Evolutionary conservation across 2,113 vertebrate species (phyloP).

Genomic region (Chascanopsetta lugubris): DNA sequence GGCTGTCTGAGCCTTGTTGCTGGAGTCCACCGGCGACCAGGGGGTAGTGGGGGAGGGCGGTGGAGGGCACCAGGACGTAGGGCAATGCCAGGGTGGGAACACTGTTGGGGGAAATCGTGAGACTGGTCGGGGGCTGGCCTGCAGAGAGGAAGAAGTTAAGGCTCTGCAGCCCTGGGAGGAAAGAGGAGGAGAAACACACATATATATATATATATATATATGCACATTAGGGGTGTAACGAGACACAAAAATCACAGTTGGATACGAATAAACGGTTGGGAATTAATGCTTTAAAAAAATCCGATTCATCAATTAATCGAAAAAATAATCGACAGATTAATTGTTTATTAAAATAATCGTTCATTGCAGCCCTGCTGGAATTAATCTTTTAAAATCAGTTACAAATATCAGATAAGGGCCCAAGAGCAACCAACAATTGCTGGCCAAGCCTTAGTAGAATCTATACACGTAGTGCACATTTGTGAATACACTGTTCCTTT

Average conservation of each 20-base stretch:
- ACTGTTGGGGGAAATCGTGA: conserved; percentile 67
- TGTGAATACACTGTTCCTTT: neutral
- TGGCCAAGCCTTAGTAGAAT: neutral
- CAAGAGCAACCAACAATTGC: too few relatives aligned
- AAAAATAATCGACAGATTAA: too few relatives aligned
- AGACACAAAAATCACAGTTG: too few relatives aligned
- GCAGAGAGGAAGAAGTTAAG: conserved; percentile 87
- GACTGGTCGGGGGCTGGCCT: conserved; percentile 70
- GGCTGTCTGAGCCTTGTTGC: conserved; percentile 56
- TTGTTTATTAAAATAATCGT: too few relatives aligned
- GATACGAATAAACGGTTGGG: too few relatives aligned
- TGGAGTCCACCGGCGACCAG: conserved; percentile 69
- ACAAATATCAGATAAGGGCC: too few relatives aligned
- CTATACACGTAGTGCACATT: neutral
- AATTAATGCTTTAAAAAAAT: too few relatives aligned
- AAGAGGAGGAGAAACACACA: neutral
- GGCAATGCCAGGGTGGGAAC: conserved; percentile 84
- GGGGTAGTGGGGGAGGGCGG: conserved; percentile 82
- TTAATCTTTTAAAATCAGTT: too few relatives aligned
- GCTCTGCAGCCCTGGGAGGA: conserved; percentile 71
- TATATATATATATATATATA: too few relatives aligned
- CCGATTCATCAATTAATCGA: too few relatives aligned
- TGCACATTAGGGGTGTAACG: too few relatives aligned
- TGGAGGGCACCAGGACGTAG: conserved; percentile 86
- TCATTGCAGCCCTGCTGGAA: too few relatives aligned